Base-by-base conservation (phyloP, 2,797 vertebrate genomes). In the Parauchenoglanis punctatus region DNA sequence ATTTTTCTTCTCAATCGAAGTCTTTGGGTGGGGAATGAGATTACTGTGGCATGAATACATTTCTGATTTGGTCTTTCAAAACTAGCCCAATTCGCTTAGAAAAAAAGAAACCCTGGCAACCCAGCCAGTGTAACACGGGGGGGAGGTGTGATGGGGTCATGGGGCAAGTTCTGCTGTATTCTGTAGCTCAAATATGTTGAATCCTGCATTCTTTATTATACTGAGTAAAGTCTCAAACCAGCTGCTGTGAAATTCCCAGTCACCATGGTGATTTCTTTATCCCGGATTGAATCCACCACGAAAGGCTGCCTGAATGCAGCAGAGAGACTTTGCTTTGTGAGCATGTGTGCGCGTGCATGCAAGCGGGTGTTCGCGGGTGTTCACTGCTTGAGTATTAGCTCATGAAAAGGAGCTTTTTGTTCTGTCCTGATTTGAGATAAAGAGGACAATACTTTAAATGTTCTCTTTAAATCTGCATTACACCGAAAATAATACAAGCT, bases 261-360 rank as follows among this genome's bases (percentile, higher is more conserved):
- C 78, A 10, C 78, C 78, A 81, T 63, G 78, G 58, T 81, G 40
- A 81, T 81, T 81, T 61, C 6, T 25, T 61, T 61, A 81, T 61
- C 35, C 58, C 12, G 35, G 11, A 35, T 20, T 59, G 54, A 59
- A 40, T 81, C 78, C 1, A 11, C 78, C 23, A 81, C 61, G 35
- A 61, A 81, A 81, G 56, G 18, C 77, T 80, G 77, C 31, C 56
- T 80, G 18, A 40, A 44, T 40, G 58, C 56, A 44, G 35, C 20
- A 61, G 11, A 35, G 56, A 81, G 31, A 25, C 20, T 7, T 61
- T 61, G 18, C 20, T 25, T 35, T 61, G 20, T 59, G 17, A 23
- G 3, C 0, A 6, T 44, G 28, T 13, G 54, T 35, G 54, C 10
- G 10, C 2, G 58, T 25, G 46, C 8, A 10, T 7, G 5, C 46